Conservation (phyloP, 2,888 invertebrate species). For the Diogma glabrata region DNA sequence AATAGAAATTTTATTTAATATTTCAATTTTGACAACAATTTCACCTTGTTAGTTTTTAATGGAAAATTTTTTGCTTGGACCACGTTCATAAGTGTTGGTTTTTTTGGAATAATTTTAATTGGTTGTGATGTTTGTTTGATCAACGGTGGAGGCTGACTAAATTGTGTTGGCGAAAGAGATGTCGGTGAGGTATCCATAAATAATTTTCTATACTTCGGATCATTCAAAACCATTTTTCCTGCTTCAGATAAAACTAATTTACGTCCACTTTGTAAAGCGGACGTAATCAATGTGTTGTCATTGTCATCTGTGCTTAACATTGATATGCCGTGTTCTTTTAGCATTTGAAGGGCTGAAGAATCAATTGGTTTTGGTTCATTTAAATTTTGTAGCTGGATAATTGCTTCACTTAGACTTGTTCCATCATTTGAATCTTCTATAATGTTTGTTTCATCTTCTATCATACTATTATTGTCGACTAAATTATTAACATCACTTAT, state of each 20-base stretch:
- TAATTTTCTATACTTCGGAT: constrained; percentile 11
- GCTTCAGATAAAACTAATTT: constrained; percentile 62
- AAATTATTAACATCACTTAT: not conserved
- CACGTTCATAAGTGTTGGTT: constrained; percentile 11
- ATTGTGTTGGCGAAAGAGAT: not conserved
- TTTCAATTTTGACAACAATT: too few relatives aligned
- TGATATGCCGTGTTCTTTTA: constrained; percentile 76
- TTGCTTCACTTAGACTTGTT: constrained; percentile 15
- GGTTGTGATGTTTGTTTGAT: not conserved
- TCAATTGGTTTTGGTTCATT: constrained; percentile 27
- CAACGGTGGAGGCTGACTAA: not conserved
- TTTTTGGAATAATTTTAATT: not conserved
- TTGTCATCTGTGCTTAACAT: constrained; percentile 69
- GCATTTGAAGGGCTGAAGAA: constrained; percentile 43
- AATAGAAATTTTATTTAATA: too few relatives aligned
- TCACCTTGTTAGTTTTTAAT: constrained; percentile 14
- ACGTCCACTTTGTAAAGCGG: constrained; percentile 75
- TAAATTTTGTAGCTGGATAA: constrained; percentile 15
- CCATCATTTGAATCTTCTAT: constrained; percentile 11
- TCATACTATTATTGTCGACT: not conserved
- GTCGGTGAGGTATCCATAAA: not conserved
- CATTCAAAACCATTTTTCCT: not conserved
- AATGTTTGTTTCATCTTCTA: constrained; percentile 2
- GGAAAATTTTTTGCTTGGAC: constrained; percentile 10
- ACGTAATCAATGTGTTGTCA: constrained; percentile 54